phyloP scores from a whole-genome alignment of 64 coral and sea anemone species.

The Anthopleura sola region DNA sequence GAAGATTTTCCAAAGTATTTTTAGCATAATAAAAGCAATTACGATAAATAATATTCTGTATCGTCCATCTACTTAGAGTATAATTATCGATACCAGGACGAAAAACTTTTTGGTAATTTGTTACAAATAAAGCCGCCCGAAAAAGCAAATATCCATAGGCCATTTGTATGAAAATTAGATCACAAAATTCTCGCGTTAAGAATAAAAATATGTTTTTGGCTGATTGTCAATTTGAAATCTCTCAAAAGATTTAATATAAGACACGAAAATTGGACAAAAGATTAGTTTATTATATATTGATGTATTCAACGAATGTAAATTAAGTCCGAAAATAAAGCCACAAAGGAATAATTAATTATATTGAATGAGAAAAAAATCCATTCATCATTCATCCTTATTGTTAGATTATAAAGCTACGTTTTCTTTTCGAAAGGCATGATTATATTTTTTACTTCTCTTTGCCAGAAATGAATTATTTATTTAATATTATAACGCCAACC shows the following conservation, averaged over 20 bases:
- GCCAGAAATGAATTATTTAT: background rate
- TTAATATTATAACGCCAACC: background rate
- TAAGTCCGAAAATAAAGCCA: background rate
- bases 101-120: too few relatives aligned
- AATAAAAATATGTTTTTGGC: too few relatives aligned
- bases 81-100: too few relatives aligned
- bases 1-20: too few relatives aligned
- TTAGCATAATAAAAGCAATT: too few relatives aligned
- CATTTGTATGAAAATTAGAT: too few relatives aligned
- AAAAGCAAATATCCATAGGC: too few relatives aligned
- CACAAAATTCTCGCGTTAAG: too few relatives aligned
- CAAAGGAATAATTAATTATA: conserved; percentile 11
- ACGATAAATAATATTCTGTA: too few relatives aligned
- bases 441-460: background rate
- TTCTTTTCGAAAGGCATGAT: background rate
- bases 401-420: background rate
- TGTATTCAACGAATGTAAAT: background rate
- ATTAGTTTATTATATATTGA: background rate
- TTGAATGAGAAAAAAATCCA: background rate
- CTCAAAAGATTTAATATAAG: background rate
- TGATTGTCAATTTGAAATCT: background rate
- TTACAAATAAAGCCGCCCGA: too few relatives aligned
- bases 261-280: background rate
- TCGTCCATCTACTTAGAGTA: too few relatives aligned
- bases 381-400: background rate